Percentiles rank a stretch among this genome's conserved stretches.
Evolutionary conservation across 2,113 vertebrate genomes (phyloP).

Genomic region (Corydoras sp.): DNA sequence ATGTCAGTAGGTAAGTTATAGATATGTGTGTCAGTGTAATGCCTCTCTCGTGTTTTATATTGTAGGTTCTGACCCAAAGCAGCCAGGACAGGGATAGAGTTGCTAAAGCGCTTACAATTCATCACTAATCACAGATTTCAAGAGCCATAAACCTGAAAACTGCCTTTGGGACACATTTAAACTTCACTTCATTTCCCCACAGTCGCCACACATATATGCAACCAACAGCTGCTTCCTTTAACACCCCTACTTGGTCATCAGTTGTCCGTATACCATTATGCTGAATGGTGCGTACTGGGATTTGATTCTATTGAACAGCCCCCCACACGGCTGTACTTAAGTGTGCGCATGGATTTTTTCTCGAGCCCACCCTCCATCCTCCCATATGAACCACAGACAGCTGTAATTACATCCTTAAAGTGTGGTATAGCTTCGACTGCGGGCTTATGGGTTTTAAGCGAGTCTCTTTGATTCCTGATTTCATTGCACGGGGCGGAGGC

Average conservation of each 20-base stretch:
- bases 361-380: slow-evolving; percentile 48
- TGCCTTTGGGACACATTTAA: slow-evolving; percentile 15
- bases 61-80: no score
- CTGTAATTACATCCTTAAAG: slow-evolving; percentile 64
- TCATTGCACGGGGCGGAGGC: slow-evolving; percentile 50
- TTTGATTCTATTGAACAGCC: slow-evolving; percentile 29
- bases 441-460: slow-evolving; percentile 56
- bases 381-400: slow-evolving; percentile 58
- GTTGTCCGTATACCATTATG: neutral
- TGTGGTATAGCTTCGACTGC: slow-evolving; percentile 58
- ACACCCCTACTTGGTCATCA: slow-evolving; percentile 4
- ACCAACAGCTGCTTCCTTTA: slow-evolving; percentile 27
- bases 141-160: neutral
- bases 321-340: slow-evolving; percentile 26
- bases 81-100: no score
- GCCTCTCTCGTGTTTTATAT: no score
- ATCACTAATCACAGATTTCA: no score
- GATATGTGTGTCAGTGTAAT: no score
- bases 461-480: slow-evolving; percentile 69
- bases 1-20: no score
- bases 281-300: slow-evolving; percentile 9
- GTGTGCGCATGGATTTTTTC: slow-evolving; percentile 26
- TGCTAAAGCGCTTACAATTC: no score
- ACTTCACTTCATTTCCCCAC: neutral
- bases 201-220: neutral